These are phyloP conservation scores for Mesitornis unicolor DNA, from an alignment of 2,113 vertebrate species.

Conservation along the genomic window DNA sequence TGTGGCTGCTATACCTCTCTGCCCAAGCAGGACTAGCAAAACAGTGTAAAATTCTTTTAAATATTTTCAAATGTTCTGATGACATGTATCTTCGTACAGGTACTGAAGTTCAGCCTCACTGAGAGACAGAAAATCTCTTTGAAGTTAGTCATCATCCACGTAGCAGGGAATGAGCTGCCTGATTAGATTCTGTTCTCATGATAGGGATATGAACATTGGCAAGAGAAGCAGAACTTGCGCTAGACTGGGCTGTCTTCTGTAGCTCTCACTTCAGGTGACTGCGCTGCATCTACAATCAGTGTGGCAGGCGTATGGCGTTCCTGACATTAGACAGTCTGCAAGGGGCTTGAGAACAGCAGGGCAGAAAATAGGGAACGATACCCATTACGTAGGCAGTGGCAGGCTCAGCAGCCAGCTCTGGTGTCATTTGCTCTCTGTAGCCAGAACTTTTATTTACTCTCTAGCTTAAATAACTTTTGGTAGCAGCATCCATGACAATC, in stretches of 20 bases:
- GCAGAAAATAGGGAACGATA: background rate
- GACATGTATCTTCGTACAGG: background rate
- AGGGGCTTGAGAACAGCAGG: background rate
- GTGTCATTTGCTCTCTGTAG: background rate
- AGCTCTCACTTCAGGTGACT: background rate
- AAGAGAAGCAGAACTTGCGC: background rate
- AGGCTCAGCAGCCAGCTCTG: background rate
- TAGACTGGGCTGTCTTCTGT: background rate
- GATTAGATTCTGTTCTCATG: background rate
- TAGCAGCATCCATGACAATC: background rate
- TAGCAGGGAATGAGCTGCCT: background rate
- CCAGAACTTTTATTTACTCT: background rate
- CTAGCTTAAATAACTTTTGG: background rate
- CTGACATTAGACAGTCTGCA: background rate
- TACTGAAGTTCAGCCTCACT: background rate
- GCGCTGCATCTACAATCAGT: background rate
- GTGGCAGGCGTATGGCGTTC: rapidly evolving
- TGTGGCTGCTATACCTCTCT: background rate
- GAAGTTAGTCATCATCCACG: background rate
- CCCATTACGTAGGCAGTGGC: background rate
- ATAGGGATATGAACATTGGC: background rate
- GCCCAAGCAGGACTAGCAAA: background rate
- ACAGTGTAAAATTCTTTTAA: background rate
- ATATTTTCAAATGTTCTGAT: background rate
- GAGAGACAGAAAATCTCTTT: background rate